Evolutionary conservation across 1,140 invertebrate species (phyloP).

Genomic region (Drosophila seguyi): DNA sequence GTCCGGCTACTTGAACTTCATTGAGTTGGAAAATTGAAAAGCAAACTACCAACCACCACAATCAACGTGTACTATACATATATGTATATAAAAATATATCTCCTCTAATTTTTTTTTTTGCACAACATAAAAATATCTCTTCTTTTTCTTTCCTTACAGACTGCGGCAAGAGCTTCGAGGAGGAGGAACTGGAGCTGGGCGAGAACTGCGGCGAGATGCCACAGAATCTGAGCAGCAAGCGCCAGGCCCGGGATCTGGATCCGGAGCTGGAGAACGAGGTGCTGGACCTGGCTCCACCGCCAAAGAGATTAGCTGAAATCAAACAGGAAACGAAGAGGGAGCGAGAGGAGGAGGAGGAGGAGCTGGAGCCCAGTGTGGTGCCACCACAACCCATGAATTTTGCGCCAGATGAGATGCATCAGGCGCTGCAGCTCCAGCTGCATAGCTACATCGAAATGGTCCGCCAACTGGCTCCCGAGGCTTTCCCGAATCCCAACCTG

Average conservation of each 20-base stretch:
- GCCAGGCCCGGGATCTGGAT: slow-evolving; percentile 55
- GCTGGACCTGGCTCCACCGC: slow-evolving; percentile 67
- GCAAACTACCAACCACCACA: slow-evolving; percentile 51
- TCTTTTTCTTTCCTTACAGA: slow-evolving; percentile 57
- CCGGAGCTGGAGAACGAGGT: slow-evolving; percentile 63
- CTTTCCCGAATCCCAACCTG: slow-evolving; percentile 72
- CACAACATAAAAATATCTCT: slow-evolving; percentile 45
- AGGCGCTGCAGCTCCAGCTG: slow-evolving; percentile 81
- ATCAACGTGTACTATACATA: slow-evolving; percentile 33
- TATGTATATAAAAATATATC: slow-evolving; percentile 47
- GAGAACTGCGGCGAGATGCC: slow-evolving; percentile 52
- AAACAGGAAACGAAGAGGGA: slow-evolving; percentile 15
- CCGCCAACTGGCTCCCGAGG: slow-evolving; percentile 70
- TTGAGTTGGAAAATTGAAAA: slow-evolving; percentile 85
- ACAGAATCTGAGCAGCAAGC: slow-evolving; percentile 77
- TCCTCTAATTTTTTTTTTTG: slow-evolving; percentile 3
- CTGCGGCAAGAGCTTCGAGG: slow-evolving; percentile 67
- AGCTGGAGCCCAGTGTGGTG: neutral
- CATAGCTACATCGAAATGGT: slow-evolving; percentile 84
- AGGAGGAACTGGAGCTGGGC: slow-evolving; percentile 53
- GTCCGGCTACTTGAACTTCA: slow-evolving; percentile 76
- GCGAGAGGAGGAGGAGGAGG: slow-evolving; percentile 8
- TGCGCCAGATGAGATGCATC: slow-evolving; percentile 73
- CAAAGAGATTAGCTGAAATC: slow-evolving; percentile 50
- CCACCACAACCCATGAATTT: slow-evolving; percentile 54